Evolutionary conservation across 2,797 vertebrate species (phyloP), one percentile per base, ranked within the genome.

Genomic region (Alosa sapidissima): DNA sequence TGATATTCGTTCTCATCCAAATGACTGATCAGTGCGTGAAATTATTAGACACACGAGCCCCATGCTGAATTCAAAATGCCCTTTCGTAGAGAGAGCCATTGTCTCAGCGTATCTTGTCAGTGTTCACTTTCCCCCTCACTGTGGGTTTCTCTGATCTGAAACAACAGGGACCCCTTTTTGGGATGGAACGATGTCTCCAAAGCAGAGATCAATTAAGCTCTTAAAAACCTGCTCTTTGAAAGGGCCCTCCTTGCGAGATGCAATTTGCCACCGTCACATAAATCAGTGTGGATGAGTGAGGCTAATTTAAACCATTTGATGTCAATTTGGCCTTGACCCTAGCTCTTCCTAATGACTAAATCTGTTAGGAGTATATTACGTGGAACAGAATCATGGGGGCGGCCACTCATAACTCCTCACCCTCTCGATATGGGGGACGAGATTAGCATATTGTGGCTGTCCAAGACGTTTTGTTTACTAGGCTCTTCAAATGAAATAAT

Each of bases 291-390:
- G 91, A 93, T 92, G 94, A 94, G 94, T 92, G 93, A 92, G 92
- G 93, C 95, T 95, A 95, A 96, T 96, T 95, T 94, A 93, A 92
- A 94, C 92, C 93, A 94, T 95, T 95, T 94, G 91, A 94, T 95
- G 94, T 94, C 94, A 93, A 94, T 96, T 95, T 95, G 94, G 94
- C 94, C 93, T 92, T 95, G 94, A 94, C 83, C 82, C 33, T 81
- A 81, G 82, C 87, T 89, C 88, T 89, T 86, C 87, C 93, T 94
- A 95, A 94, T 94, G 92, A 93, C 93, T 89, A 87, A 89, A 90
- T 88, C 87, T 89, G 89, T 89, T 87, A 87, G 83, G 89, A 93
- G 91, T 94, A 93, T 95, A 95, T 95, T 95, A 93, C 88, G 88
- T 90, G 88, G 90, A 93, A 93, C 92, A 82, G 87, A 92, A 88